Evolutionary conservation across 2,888 invertebrate species (phyloP).

Genomic region (Nemotelus pantherinus): DNA sequence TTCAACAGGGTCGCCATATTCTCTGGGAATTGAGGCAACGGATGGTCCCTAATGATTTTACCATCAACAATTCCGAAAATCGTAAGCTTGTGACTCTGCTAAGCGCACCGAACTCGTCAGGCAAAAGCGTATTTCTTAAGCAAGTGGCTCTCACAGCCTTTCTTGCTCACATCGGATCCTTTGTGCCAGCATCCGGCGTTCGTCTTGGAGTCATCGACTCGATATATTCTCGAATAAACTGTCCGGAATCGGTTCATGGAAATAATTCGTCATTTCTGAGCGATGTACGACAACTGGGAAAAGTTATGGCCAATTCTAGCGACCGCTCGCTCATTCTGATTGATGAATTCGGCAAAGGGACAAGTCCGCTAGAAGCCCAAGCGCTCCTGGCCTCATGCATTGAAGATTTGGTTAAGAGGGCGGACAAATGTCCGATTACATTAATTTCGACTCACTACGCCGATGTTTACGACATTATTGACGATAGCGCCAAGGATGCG

Average conservation of each 20-base stretch:
- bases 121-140: conserved; percentile 92
- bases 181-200: conserved; percentile 83
- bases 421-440: conserved; percentile 74
- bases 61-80: conserved; percentile 52
- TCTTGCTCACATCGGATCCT: conserved; percentile 89
- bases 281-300: conserved; percentile 80
- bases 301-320: conserved; percentile 71
- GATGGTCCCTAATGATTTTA: conserved; percentile 50
- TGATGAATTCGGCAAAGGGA: conserved; percentile 92
- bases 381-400: conserved; percentile 77
- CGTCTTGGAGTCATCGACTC: conserved; percentile 76
- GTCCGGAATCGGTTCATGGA: conserved; percentile 79
- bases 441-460: conserved; percentile 83
- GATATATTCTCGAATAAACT: conserved; percentile 80
- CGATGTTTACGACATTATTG: conserved; percentile 70
- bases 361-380: conserved; percentile 78
- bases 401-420: conserved; percentile 72
- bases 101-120: conserved; percentile 91
- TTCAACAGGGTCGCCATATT: conserved; percentile 56
- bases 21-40: conserved; percentile 47
- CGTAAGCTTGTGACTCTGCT: conserved; percentile 77
- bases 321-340: conserved; percentile 77
- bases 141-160: conserved; percentile 83
- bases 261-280: conserved; percentile 87
- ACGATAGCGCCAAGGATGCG: conserved; percentile 15